Conservation (phyloP, 2,888 invertebrate genomes). For the Helobdella robusta region DNA sequence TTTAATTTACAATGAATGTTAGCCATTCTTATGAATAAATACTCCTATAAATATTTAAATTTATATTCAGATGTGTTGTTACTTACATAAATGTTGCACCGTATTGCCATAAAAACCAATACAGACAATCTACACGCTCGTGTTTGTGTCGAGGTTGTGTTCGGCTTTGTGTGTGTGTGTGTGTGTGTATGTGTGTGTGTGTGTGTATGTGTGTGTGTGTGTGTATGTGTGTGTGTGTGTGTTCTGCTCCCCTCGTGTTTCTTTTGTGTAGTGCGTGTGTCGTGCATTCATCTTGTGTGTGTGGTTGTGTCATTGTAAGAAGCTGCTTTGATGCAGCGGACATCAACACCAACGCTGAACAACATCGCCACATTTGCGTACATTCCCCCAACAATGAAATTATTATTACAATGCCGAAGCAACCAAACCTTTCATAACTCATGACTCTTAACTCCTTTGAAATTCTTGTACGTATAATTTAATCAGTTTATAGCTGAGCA, state of each 20-base stretch:
- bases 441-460: too few species aligned
- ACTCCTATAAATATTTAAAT: neutral
- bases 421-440: too few species aligned
- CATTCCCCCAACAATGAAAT: too few species aligned
- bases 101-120: too few species aligned
- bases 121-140: too few species aligned
- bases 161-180: constrained; percentile 6
- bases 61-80: neutral
- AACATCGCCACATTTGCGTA: too few species aligned
- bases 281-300: neutral
- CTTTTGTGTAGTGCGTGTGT: neutral
- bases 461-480: too few species aligned
- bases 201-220: constrained; percentile 18
- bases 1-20: too few species aligned
- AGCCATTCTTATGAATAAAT: constrained; percentile 5
- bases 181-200: constrained; percentile 15
- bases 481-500: too few species aligned
- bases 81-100: neutral
- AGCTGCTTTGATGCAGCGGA: neutral
- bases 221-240: constrained; percentile 16
- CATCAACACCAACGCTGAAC: neutral
- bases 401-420: too few species aligned
- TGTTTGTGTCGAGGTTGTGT: neutral
- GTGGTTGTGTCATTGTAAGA: neutral
- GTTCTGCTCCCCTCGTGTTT: neutral